Evolutionary conservation across 2,113 vertebrate species (phyloP), one percentile per base, ranked within the genome.

Genomic region (Melanostigma gelatinosum): DNA sequence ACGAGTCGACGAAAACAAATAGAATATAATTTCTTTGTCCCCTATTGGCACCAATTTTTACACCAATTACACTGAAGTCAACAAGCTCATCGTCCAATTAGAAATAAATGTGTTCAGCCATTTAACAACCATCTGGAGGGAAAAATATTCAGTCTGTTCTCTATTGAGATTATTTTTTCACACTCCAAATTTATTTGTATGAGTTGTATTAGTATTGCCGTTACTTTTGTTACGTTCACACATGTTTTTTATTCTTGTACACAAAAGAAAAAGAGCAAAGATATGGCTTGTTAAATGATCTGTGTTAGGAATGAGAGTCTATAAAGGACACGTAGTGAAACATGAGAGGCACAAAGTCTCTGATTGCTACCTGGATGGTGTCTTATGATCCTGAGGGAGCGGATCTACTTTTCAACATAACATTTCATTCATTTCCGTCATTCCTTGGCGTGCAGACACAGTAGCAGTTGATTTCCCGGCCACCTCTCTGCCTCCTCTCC

Each of bases 331-430:
- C 29, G 46, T 8, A 16, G 7, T 68, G 27, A 18, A 32, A 55
- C 16, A 38, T 10, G 18, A 50, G 54, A 67, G 6, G 29, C 15
- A 48, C 11, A 66, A 73, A 66, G 20, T 22, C 50, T 52, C 50
- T 52, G 10, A 9, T 52, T 50, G 6, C 48, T 50, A 22, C 48
- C 8, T 50, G 48, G 48, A 50, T 12, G 46, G 46, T 15, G 46
- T 48, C 15, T 60, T n/a, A 1, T 62, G 48, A 38, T 62, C 38
- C 79, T 11, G 34, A 46, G 8, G 32, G 16, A 66, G 24, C 61
- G 36, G 58, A 65, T 72, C 71, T 61, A 6, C 38, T 54, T 50
- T 57, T 67, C 3, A 20, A 58, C 71, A 64, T 44, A 6, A 64
- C 34, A 57, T 32, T 57, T 60, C 1, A 38, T 63, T 57, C 27